phyloP scores from a whole-genome alignment of 2,888 invertebrate species.

The Torymus tubicola region DNA sequence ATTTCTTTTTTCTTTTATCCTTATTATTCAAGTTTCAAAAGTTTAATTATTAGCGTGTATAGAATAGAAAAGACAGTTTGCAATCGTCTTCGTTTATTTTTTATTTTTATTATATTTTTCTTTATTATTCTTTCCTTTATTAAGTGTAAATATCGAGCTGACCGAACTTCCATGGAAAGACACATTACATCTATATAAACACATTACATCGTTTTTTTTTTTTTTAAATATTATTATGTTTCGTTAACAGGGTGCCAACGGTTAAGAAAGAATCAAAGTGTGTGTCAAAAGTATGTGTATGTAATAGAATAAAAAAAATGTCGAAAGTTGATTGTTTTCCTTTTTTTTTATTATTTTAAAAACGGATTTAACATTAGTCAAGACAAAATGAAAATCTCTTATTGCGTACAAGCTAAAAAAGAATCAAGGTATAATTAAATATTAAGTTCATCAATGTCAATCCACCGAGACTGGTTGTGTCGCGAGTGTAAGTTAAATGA shows the following conservation, averaged over 20 bases:
- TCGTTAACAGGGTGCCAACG: background rate
- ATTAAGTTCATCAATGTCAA: constrained; percentile 38
- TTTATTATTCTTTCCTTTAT: constrained; percentile 13
- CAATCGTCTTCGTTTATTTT: constrained; percentile 30
- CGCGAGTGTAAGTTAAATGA: constrained; percentile 47
- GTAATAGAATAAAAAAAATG: constrained; percentile 53
- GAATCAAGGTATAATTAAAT: background rate
- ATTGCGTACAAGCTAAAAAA: too few relatives aligned
- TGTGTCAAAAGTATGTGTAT: constrained; percentile 26
- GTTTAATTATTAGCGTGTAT: constrained; percentile 14
- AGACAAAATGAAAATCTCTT: constrained; percentile 18
- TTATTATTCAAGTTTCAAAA: constrained; percentile 29
- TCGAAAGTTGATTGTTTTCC: constrained; percentile 25
- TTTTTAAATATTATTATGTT: background rate
- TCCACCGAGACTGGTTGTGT: constrained; percentile 32
- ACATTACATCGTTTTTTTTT: constrained; percentile 17
- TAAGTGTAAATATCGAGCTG: constrained; percentile 37
- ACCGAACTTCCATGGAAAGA: constrained; percentile 44
- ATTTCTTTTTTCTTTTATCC: background rate
- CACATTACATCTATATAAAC: constrained; percentile 39
- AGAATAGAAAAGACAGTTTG: constrained; percentile 34
- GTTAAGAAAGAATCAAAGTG: constrained; percentile 32
- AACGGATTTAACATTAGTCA: too few relatives aligned
- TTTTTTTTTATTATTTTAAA: too few relatives aligned
- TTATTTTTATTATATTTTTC: constrained; percentile 9